Percentiles rank a stretch among this genome's conserved stretches.
Conservation (phyloP, 2,888 invertebrate genomes). For the Congeria kusceri region DNA sequence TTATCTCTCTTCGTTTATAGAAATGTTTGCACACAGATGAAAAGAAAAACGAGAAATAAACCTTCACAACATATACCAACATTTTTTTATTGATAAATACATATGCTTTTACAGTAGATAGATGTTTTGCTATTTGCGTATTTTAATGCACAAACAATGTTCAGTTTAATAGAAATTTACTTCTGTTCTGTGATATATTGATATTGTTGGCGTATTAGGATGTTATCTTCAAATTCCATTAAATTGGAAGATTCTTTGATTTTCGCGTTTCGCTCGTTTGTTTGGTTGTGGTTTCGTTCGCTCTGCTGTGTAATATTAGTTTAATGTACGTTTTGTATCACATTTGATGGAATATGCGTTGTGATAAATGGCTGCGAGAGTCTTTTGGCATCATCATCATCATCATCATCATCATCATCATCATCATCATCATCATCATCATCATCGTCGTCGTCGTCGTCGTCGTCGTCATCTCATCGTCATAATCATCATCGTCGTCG, state of each 20-base stretch:
- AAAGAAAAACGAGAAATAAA: not conserved
- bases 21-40: not conserved
- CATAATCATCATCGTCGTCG: not conserved
- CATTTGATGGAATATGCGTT: no score
- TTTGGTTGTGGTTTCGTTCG: no score
- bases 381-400: slow-evolving; percentile 20
- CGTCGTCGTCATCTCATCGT: slow-evolving; percentile 24
- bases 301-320: no score
- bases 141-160: not conserved
- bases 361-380: no score
- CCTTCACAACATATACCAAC: not conserved
- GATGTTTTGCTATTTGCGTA: not conserved
- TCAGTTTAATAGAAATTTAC: not conserved
- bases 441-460: slow-evolving; percentile 20
- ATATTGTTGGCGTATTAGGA: no score
- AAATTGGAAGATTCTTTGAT: no score
- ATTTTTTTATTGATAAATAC: not conserved
- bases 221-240: no score
- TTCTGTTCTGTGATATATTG: not conserved
- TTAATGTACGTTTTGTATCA: no score
- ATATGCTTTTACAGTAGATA: not conserved
- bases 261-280: no score
- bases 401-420: slow-evolving; percentile 35
- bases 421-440: slow-evolving; percentile 33
- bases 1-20: not conserved